A percentile compares a stretch with the other conserved stretches of the same genome.
phyloP scores from a whole-genome alignment of 1,140 invertebrate genomes.

The Cylas formicarius region DNA sequence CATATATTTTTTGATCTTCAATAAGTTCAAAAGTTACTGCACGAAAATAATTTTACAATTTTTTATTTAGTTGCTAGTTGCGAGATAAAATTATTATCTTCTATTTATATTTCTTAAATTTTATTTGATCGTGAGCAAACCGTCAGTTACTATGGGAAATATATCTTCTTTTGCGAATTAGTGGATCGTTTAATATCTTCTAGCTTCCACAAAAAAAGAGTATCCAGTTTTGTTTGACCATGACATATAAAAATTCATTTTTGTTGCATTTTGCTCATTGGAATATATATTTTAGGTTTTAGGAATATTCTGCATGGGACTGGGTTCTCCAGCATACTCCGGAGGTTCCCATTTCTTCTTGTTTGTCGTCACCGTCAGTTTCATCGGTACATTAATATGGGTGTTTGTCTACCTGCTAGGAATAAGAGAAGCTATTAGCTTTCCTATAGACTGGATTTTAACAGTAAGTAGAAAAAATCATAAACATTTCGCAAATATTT shows the following conservation, averaged over 20 bases:
- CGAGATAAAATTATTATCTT: too few species aligned
- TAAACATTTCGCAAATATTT: conserved; percentile 2
- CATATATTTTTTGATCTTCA: too few species aligned
- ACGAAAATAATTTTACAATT: too few species aligned
- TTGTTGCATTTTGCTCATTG: too few species aligned
- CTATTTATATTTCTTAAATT: too few species aligned
- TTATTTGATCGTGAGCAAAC: too few species aligned
- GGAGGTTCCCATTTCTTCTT: conserved; percentile 71
- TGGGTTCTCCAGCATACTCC: conserved; percentile 56
- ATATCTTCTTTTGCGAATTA: too few species aligned
- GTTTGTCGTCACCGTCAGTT: conserved; percentile 70
- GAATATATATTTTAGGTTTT: conserved; percentile 68
- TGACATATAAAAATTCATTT: background rate
- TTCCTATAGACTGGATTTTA: conserved; percentile 77
- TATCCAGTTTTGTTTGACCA: background rate
- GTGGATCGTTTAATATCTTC: too few species aligned
- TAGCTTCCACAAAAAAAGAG: too few species aligned
- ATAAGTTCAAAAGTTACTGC: too few species aligned
- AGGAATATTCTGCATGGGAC: conserved; percentile 74
- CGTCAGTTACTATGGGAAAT: too few species aligned
- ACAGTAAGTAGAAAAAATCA: conserved; percentile 54
- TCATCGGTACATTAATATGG: conserved; percentile 77
- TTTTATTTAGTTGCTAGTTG: too few species aligned
- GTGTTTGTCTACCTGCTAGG: conserved; percentile 71
- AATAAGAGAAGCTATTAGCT: conserved; percentile 64